phyloP scores from a whole-genome alignment of 2,797 vertebrate species.

The Cryptoblepharus egeriae region DNA sequence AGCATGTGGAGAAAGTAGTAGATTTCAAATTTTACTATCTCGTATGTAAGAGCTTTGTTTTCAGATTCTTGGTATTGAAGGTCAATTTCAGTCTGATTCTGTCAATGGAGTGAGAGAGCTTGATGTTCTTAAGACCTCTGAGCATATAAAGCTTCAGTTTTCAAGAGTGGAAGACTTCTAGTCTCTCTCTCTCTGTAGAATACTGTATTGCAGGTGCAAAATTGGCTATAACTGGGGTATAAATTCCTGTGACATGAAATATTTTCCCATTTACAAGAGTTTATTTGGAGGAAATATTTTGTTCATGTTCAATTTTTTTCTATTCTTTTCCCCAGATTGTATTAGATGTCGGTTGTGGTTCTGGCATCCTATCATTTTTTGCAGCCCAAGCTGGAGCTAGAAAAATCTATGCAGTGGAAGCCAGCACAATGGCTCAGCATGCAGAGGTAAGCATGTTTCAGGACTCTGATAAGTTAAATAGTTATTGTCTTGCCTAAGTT shows the following conservation, averaged over 20 bases:
- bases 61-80: not conserved
- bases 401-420: conserved; percentile 96
- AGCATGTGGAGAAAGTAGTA: too few species aligned
- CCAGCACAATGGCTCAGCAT: conserved; percentile 97
- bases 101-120: not conserved
- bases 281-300: not conserved
- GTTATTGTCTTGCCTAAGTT: not conserved
- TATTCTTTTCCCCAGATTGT: conserved; percentile 82
- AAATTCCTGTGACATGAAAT: not conserved
- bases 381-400: conserved; percentile 94
- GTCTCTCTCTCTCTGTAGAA: not conserved
- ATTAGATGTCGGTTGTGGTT: conserved; percentile 94
- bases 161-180: not conserved
- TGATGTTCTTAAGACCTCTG: not conserved
- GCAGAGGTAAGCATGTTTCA: conserved; percentile 83
- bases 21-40: too few species aligned
- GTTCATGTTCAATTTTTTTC: not conserved
- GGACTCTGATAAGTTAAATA: not conserved
- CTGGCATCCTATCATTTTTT: conserved; percentile 96
- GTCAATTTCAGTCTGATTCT: not conserved
- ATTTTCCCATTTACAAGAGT: not conserved
- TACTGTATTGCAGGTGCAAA: not conserved
- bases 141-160: not conserved
- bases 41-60: not conserved
- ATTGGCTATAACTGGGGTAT: not conserved